Percentiles rank a stretch among this genome's conserved stretches.
Evolutionary conservation across 2,888 invertebrate genomes (phyloP).

Genomic region (Halocaridina rubra): DNA sequence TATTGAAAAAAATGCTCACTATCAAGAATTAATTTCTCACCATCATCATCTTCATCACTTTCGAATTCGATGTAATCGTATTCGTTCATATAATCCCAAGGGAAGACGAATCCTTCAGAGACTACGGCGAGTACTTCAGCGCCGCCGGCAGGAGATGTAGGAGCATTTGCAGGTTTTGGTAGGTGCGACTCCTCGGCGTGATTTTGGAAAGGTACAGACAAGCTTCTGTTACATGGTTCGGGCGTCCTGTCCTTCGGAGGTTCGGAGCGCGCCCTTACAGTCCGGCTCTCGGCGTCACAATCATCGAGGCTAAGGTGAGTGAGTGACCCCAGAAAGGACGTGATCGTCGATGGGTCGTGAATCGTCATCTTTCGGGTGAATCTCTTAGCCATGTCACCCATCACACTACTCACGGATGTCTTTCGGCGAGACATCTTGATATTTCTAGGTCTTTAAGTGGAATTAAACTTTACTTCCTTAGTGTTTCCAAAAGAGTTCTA

Average conservation of each 20-base stretch:
- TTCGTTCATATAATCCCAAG: neutral
- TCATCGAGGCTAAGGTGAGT: neutral
- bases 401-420: neutral
- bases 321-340: neutral
- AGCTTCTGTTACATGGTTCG: too few species aligned
- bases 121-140: neutral
- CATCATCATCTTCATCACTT: neutral
- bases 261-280: neutral
- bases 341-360: neutral
- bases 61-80: too few species aligned
- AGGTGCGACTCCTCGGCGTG: too few species aligned
- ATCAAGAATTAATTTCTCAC: neutral
- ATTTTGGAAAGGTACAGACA: too few species aligned
- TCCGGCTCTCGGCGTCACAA: neutral
- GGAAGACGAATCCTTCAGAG: neutral
- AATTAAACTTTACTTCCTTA: too few species aligned
- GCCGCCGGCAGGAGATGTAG: too few species aligned
- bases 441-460: too few species aligned
- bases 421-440: neutral
- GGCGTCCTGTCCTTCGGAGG: neutral
- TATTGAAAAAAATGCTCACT: neutral
- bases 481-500: too few species aligned
- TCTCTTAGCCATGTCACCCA: constrained; percentile 2
- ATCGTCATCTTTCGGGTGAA: neutral
- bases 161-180: too few species aligned